phyloP scores from a whole-genome alignment of 2,888 invertebrate species.

The Petrophora chlorosata region DNA sequence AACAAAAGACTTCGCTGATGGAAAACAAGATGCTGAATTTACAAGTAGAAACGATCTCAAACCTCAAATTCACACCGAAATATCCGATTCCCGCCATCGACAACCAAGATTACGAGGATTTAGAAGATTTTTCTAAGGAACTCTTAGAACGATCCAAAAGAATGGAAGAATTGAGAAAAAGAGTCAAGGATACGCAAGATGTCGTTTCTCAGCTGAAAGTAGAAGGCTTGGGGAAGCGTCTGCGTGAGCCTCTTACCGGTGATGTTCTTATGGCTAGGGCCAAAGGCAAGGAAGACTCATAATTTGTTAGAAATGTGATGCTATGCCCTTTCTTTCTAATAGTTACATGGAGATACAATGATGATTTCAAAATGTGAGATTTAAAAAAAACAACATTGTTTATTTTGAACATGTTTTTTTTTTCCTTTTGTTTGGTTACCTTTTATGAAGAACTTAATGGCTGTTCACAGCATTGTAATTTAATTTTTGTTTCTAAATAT shows the following conservation, averaged over 20 bases:
- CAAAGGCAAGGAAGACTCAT: conserved; percentile 43
- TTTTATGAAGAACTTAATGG: no score
- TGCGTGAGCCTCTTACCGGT: conserved; percentile 56
- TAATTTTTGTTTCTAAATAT: no score
- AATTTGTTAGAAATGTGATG: neutral
- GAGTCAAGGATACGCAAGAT: conserved; percentile 54
- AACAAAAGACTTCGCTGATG: conserved; percentile 58
- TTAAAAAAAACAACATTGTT: no score
- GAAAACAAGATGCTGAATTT: conserved; percentile 67
- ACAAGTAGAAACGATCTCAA: conserved; percentile 59
- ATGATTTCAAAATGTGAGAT: no score
- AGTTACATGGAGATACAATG: neutral
- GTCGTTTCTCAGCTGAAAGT: conserved; percentile 59
- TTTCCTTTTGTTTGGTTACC: no score
- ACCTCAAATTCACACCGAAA: conserved; percentile 60
- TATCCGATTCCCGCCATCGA: conserved; percentile 43
- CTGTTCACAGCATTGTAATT: no score
- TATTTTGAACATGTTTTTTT: no score
- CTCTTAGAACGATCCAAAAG: conserved; percentile 47
- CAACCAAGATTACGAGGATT: conserved; percentile 50
- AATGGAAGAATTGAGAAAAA: conserved; percentile 50
- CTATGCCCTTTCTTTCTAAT: neutral
- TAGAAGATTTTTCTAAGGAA: conserved; percentile 57
- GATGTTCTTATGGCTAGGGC: conserved; percentile 56
- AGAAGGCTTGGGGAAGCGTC: conserved; percentile 52